Evolutionary conservation across 2,888 invertebrate genomes (phyloP), one percentile per base, ranked within the genome.

Genomic region (Pristionchus entomophagus): DNA sequence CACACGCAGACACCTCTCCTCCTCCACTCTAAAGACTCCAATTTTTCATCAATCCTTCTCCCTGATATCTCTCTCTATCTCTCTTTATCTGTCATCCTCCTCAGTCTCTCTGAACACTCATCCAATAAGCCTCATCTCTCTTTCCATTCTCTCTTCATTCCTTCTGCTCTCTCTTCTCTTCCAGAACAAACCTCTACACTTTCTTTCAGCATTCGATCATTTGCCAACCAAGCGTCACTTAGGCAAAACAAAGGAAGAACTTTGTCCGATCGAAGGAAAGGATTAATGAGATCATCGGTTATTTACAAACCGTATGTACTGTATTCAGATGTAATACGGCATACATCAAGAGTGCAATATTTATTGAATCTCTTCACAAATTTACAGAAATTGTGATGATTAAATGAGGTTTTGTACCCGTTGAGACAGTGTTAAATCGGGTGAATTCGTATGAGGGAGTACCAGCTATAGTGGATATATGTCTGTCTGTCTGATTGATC

Each of bases 161-260:
- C 38, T 38, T 69, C 69, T 69, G 22, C 17, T 10, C 41, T 38
- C 69, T 69, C 69, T 38, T 5, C n/a, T 26, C 62, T 62, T 69
- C 69, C 41, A 69, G 69, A 69, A 69, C n/a, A 69, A 69, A 69
- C 69, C 69, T 69, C 69, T 38, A 38, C 69, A 69, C 69, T 69
- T 69, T 69, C 69, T 69, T 62, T 69, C 69, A 38, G 17, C n/a
- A n/a, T 6, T 38, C 10, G 38, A 19, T 69, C 69, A 69, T 69
- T 69, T 69, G 69, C 38, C 41, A 69, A 22, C 69, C 22, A 69
- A n/a, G 10, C 38, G 5, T 22, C 19, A 65, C 14, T 19, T 35
- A 35, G 65, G 19, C 65, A 69, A 29, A 69, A 69, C 69, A 69
- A 38, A 22, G n/a, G 38, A 6, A 0, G 4, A 38, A 41, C 69